These are phyloP conservation scores for Gulo gulo DNA, from an alignment of 2,113 vertebrate genomes.

Conservation along the genomic window DNA sequence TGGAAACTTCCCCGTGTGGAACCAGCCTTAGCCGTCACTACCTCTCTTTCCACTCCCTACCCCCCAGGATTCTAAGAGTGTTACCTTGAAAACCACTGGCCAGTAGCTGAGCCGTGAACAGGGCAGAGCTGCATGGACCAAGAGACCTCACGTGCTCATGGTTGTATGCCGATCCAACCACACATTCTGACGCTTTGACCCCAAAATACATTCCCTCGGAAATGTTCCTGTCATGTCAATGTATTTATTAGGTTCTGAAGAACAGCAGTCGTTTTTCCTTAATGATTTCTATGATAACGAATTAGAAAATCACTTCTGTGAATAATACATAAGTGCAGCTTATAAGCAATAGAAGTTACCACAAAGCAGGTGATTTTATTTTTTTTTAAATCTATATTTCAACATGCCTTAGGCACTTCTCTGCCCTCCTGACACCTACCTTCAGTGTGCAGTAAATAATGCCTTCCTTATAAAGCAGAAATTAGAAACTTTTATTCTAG, in stretches of 20 bases:
- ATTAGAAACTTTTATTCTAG: conserved; percentile 59
- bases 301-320: conserved; percentile 28
- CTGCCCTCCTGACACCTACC: conserved; percentile 41
- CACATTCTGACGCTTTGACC: neutral
- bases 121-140: neutral
- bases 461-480: conserved; percentile 59
- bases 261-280: neutral
- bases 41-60: neutral
- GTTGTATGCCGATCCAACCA: neutral
- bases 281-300: conserved; percentile 41
- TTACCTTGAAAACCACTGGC: neutral
- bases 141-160: accelerated
- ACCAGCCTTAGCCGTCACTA: neutral
- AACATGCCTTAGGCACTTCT: neutral
- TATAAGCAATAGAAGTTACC: conserved; percentile 6
- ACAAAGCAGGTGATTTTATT: conserved; percentile 41
- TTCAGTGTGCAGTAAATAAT: conserved; percentile 49
- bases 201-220: neutral
- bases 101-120: neutral
- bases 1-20: neutral
- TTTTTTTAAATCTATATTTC: neutral
- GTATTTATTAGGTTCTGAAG: neutral
- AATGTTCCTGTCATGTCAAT: neutral
- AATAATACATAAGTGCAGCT: neutral
- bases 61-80: neutral